These are phyloP conservation scores for Zapornia atra DNA, from an alignment of 2,113 vertebrate species.

Conservation along the genomic window DNA sequence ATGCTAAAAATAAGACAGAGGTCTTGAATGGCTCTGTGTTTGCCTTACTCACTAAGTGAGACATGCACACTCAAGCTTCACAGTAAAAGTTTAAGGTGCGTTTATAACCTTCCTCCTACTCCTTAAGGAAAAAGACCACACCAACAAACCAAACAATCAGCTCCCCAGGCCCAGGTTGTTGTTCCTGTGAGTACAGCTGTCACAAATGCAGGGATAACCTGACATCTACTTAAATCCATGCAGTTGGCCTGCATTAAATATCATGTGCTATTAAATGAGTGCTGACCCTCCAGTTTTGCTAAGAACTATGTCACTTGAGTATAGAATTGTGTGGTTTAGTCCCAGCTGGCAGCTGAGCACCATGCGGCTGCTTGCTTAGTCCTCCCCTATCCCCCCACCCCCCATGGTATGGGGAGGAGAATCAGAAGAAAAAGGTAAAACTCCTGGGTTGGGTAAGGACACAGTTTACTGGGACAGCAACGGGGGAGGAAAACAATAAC, in stretches of 20 bases:
- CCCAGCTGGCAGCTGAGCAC: no score
- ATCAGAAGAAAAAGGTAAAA: no score
- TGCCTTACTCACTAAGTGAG: background rate
- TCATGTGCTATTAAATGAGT: background rate
- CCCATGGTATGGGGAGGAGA: no score
- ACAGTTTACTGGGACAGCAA: no score
- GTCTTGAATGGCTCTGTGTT: background rate
- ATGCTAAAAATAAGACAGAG: background rate
- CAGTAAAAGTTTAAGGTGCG: background rate
- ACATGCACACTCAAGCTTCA: background rate
- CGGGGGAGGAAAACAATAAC: no score
- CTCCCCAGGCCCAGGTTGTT: background rate
- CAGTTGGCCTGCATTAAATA: background rate
- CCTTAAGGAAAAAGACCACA: background rate
- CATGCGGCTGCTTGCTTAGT: no score
- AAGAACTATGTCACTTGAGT: background rate
- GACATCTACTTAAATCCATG: background rate
- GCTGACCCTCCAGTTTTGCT: background rate
- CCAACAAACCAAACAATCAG: background rate
- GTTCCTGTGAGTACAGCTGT: conserved; percentile 5
- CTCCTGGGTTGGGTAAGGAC: no score
- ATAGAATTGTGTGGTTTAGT: background rate
- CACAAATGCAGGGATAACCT: background rate
- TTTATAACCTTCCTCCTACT: background rate
- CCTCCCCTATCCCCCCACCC: no score